Percentiles rank a stretch among this genome's conserved stretches.
These are phyloP conservation scores for Tadarida brasiliensis DNA, from an alignment of 2,797 vertebrate genomes.

Conservation along the genomic window DNA sequence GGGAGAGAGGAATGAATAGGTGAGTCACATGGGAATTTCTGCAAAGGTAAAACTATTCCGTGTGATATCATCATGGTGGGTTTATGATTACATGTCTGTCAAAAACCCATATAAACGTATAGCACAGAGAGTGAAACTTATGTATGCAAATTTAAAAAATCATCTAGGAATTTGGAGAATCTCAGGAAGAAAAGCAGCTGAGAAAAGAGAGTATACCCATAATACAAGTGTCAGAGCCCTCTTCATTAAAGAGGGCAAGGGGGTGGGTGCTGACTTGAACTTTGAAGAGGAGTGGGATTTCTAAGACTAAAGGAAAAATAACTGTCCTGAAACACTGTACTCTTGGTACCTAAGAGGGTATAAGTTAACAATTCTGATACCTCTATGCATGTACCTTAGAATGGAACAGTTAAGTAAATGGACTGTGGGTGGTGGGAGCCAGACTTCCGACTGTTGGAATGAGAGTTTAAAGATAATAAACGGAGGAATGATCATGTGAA, in stretches of 20 bases:
- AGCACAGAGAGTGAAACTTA: background rate
- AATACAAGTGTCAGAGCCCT: too few relatives aligned
- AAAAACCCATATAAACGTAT: background rate
- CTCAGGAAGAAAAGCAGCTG: background rate
- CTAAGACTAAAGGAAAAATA: too few relatives aligned
- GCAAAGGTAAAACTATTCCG: background rate
- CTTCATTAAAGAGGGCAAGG: too few relatives aligned
- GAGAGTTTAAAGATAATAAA: background rate
- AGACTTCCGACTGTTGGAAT: background rate
- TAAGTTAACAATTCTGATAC: background rate
- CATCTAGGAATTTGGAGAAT: background rate
- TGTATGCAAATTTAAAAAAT: background rate
- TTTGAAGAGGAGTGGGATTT: background rate
- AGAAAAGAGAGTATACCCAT: background rate
- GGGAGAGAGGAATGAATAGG: background rate
- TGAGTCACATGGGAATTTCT: background rate
- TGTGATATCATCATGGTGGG: background rate
- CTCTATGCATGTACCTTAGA: too few relatives aligned
- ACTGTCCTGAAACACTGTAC: too few relatives aligned
- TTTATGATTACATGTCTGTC: background rate
- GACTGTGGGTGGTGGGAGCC: too few relatives aligned
- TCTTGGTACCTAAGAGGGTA: fast-evolving
- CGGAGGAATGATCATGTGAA: background rate
- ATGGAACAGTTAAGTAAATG: too few relatives aligned
- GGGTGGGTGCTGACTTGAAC: too few relatives aligned